Conservation (phyloP, 2,797 vertebrate species). For the Chiloscyllium punctatum region DNA sequence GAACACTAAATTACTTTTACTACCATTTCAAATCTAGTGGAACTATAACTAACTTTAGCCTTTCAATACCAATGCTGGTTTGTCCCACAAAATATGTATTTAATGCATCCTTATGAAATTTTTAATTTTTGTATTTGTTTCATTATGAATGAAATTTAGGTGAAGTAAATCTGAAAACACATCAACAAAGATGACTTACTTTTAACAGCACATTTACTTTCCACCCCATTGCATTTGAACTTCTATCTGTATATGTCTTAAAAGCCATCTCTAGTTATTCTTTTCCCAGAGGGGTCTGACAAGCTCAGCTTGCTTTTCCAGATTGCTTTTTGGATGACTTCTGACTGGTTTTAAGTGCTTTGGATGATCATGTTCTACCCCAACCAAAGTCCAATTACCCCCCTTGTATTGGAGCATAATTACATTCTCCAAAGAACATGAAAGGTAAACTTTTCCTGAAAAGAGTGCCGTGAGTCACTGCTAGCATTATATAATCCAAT, state of each 20-base stretch:
- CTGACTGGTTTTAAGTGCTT: neutral
- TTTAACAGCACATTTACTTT: neutral
- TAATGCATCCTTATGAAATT: neutral
- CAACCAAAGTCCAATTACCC: neutral
- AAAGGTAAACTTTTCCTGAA: conserved; percentile 20
- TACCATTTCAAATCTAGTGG: neutral
- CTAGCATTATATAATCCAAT: conserved; percentile 2
- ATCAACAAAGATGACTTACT: neutral
- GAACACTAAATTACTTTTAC: neutral
- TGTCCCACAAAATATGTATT: neutral
- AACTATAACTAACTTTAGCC: neutral
- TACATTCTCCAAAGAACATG: conserved; percentile 1
- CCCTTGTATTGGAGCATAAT: neutral
- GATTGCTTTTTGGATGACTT: neutral
- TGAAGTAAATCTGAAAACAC: neutral
- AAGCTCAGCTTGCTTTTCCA: neutral
- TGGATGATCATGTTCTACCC: neutral
- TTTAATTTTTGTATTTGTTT: conserved; percentile 4
- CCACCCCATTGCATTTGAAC: neutral
- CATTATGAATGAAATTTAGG: neutral
- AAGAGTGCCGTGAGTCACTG: neutral
- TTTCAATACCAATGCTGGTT: neutral
- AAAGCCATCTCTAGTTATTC: conserved; percentile 4
- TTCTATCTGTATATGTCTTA: neutral
- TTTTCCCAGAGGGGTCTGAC: neutral